These are phyloP conservation scores for Cynoglossus semilaevis DNA, from an alignment of 2,113 vertebrate species.

Conservation along the genomic window DNA sequence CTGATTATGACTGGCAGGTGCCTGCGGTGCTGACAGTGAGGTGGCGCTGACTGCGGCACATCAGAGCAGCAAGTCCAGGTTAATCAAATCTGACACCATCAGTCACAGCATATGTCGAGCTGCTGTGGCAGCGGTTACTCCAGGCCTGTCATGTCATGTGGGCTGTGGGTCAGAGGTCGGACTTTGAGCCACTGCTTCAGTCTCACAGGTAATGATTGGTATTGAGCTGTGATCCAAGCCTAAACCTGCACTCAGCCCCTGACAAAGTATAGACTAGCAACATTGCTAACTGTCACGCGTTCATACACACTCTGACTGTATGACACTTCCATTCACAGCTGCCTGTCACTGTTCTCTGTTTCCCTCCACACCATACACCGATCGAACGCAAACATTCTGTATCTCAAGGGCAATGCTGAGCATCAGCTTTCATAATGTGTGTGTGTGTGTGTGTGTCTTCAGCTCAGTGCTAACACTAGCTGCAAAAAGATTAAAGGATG, in stretches of 20 bases:
- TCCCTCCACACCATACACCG: no score
- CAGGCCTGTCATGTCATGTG: conserved; percentile 55
- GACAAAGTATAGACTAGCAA: conserved; percentile 55
- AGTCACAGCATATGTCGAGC: conserved; percentile 50
- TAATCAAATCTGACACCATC: conserved; percentile 44
- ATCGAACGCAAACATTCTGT: conserved; percentile 10
- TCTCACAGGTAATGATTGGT: conserved; percentile 66
- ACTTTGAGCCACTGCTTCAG: conserved; percentile 61
- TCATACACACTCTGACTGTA: background rate
- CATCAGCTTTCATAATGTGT: conserved; percentile 31
- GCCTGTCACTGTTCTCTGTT: background rate
- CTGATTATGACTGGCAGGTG: conserved; percentile 51
- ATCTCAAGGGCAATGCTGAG: background rate
- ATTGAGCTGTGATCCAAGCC: conserved; percentile 60
- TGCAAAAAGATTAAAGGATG: conserved; percentile 68
- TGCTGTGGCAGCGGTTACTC: conserved; percentile 42
- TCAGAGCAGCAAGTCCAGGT: conserved; percentile 18
- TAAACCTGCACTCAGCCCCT: conserved; percentile 57
- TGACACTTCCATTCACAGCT: background rate
- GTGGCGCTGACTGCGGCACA: conserved; percentile 30
- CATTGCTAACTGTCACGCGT: no score
- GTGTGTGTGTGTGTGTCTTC: conserved; percentile 10
- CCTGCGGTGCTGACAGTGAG: conserved; percentile 41
- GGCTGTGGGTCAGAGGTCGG: conserved; percentile 43
- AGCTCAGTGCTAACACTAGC: conserved; percentile 36